These are phyloP conservation scores for Hyposmocoma kahamanoa DNA, from an alignment of 1,140 invertebrate genomes.

Conservation along the genomic window DNA sequence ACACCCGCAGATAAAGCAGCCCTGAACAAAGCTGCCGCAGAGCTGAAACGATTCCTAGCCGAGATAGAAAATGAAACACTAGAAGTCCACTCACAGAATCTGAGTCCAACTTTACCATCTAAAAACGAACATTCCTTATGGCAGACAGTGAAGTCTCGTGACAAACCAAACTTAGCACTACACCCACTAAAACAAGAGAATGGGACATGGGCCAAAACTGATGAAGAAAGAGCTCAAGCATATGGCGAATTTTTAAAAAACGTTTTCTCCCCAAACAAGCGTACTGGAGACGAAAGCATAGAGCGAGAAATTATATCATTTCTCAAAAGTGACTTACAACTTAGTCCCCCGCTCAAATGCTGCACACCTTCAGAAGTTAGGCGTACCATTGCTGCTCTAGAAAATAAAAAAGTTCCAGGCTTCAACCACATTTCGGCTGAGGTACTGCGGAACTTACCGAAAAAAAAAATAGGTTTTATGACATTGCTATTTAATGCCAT, in stretches of 20 bases:
- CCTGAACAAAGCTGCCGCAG: too few relatives aligned
- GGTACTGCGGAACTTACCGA: not conserved
- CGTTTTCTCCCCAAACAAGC: not conserved
- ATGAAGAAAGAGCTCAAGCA: not conserved
- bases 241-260: not conserved
- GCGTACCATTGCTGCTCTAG: not conserved
- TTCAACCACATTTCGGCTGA: not conserved
- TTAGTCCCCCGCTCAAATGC: not conserved
- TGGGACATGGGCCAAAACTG: not conserved
- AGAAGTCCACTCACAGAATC: too few relatives aligned
- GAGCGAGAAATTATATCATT: not conserved
- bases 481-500: not conserved
- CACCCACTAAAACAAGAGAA: not conserved
- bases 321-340: not conserved
- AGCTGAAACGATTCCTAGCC: too few relatives aligned
- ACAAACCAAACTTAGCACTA: not conserved
- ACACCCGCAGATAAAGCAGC: too few relatives aligned
- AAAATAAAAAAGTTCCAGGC: not conserved
- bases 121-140: not conserved
- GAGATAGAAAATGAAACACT: too few relatives aligned
- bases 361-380: not conserved
- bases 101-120: too few relatives aligned
- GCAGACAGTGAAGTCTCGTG: not conserved
- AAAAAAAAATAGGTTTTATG: not conserved
- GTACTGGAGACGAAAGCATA: not conserved